Percentiles rank a stretch among this genome's conserved stretches.
Conservation (phyloP, 2,113 vertebrate genomes). For the Hemiprocne comata region DNA sequence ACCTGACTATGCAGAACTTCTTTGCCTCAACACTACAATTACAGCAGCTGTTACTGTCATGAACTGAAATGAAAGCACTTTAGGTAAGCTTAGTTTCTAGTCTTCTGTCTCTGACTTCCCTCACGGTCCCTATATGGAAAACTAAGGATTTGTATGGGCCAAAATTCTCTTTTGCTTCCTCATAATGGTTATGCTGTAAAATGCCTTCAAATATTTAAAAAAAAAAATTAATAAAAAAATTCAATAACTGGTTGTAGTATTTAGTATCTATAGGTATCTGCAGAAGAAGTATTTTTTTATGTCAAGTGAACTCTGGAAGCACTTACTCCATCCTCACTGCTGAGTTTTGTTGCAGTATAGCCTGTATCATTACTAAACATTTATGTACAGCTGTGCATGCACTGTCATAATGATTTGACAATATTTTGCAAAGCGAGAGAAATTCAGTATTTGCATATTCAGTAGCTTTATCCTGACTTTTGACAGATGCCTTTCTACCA, state of each 20-base stretch:
- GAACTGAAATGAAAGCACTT: slow-evolving; percentile 49
- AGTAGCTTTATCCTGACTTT: neutral
- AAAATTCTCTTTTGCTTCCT: neutral
- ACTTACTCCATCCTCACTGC: neutral
- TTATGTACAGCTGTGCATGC: neutral
- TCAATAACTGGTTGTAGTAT: neutral
- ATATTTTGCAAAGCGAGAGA: neutral
- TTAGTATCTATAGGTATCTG: neutral
- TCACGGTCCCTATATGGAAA: no score
- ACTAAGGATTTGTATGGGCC: no score
- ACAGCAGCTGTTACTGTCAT: slow-evolving; percentile 64
- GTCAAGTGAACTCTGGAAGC: neutral
- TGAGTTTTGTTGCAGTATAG: neutral
- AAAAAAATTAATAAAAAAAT: neutral
- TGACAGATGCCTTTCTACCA: neutral
- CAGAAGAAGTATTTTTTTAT: neutral
- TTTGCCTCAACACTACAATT: slow-evolving; percentile 43
- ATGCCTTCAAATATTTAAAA: neutral
- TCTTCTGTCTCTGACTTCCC: no score
- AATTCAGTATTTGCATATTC: neutral
- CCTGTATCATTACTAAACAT: neutral
- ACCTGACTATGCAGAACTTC: neutral
- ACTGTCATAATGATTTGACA: slow-evolving; percentile 1
- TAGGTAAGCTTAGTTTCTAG: slow-evolving; percentile 21
- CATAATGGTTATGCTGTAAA: neutral